phyloP scores from a whole-genome alignment of 1,140 invertebrate genomes.

The Bombus sibiricus region DNA sequence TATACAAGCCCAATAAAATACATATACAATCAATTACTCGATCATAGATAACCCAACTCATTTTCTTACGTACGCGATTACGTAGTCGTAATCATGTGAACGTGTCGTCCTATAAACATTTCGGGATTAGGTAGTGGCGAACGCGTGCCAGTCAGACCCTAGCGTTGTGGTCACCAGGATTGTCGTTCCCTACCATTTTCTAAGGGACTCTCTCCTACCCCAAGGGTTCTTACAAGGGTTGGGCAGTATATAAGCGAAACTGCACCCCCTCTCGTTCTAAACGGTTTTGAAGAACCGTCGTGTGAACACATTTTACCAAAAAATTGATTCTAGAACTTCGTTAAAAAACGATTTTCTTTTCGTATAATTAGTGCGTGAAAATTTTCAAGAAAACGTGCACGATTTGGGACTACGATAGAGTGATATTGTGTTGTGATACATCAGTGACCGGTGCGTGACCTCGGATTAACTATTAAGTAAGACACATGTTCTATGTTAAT shows the following conservation, averaged over 20 bases:
- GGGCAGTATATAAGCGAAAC: slow-evolving; percentile 66
- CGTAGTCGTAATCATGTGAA: neutral
- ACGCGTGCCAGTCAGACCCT: slow-evolving; percentile 58
- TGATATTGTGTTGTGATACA: slow-evolving; percentile 65
- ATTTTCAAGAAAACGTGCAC: neutral
- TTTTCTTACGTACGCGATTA: neutral
- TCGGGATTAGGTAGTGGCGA: slow-evolving; percentile 38
- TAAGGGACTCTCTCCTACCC: slow-evolving; percentile 52
- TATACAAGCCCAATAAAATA: too few species aligned
- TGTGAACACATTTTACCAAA: neutral
- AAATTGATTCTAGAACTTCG: neutral
- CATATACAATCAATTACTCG: neutral
- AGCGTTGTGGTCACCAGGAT: slow-evolving; percentile 45
- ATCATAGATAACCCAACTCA: neutral
- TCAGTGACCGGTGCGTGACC: slow-evolving; percentile 47
- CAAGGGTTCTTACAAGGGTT: slow-evolving; percentile 60
- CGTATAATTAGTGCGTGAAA: neutral
- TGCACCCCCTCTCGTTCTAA: slow-evolving; percentile 49
- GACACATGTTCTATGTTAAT: neutral
- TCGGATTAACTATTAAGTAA: slow-evolving; percentile 67
- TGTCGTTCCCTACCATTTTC: slow-evolving; percentile 51
- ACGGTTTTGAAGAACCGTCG: slow-evolving; percentile 32
- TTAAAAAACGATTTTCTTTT: neutral
- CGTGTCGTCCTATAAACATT: slow-evolving; percentile 38
- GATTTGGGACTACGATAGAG: neutral